Evolutionary conservation across 2,797 vertebrate species (phyloP), one percentile per base, ranked within the genome.

Genomic region (Myotis pilosus): DNA sequence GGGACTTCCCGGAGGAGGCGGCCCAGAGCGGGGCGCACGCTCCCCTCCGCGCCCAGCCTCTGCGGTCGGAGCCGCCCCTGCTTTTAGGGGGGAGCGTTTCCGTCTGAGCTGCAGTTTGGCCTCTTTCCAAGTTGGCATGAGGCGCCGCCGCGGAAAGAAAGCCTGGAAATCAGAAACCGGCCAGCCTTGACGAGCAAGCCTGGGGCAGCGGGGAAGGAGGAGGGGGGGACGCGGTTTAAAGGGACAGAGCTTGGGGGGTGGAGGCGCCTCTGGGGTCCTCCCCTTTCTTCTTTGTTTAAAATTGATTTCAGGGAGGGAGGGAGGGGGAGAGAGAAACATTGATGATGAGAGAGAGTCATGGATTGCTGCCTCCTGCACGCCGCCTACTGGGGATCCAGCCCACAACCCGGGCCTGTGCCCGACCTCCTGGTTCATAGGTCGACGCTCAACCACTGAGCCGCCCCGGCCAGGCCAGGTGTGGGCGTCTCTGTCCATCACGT

Each of bases 1-100:
- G 49, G n/a, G 53, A 6, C 49, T 82, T 87, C 85, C 90, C 22
- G 44, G 44, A 89, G 55, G 4, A 2, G 30, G 33, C 2, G 44
- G 51, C 60, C 12, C 15, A 4, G 82, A 57, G 1, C 13, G 0
- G 7, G 13, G 44, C 0, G 1, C 0, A 1, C 2, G 4, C 36
- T 33, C 22, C 0, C 6, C 2, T 55, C 33, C 6, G 5, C 76
- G 69, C 10, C 0, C 2, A 5, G n/a, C 5, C 0, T 28, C 20
- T 15, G 3, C 8, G 66, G 51, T 28, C 85, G 11, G 81, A 36
- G 53, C 12, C 44, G 6, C 57, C 15, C 0, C 16, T 1, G 69
- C 53, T 69, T 53, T 30, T 11, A 44, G 3, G 4, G 4, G 23
- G 1, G 49, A 71, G 33, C 11, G 33, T 75, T 60, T 74, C 71